Conservation (phyloP, 2,797 vertebrate species). For the Dallia pectoralis region DNA sequence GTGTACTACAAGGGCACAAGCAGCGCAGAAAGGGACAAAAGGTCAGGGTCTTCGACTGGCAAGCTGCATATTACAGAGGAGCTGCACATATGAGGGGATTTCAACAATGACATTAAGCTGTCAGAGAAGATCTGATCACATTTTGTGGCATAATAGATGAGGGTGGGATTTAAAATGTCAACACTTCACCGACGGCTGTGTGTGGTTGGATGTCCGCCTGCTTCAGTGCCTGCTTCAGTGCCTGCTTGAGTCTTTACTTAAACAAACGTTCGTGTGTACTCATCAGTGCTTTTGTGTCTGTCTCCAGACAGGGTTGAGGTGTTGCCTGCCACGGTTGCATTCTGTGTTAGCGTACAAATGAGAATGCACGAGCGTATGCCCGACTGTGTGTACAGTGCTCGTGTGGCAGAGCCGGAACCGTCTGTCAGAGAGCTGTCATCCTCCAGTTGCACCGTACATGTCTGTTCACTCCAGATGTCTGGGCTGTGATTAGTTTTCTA, state of each 20-base stretch:
- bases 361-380: too few species aligned
- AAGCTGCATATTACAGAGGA: background rate
- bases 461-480: constrained; percentile 24
- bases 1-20: constrained; percentile 5
- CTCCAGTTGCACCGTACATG: constrained; percentile 7
- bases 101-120: constrained; percentile 12
- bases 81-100: constrained; percentile 7
- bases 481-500: constrained; percentile 26
- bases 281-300: constrained; percentile 2
- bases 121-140: constrained; percentile 2
- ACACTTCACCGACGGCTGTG: background rate
- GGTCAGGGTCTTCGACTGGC: background rate
- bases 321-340: too few species aligned
- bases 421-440: constrained; percentile 25
- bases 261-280: background rate
- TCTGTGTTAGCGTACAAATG: too few species aligned
- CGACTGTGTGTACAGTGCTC: background rate
- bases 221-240: background rate
- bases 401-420: background rate
- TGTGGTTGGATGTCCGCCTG: constrained; percentile 4
- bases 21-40: background rate
- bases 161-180: constrained; percentile 4
- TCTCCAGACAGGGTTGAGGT: too few species aligned
- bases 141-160: background rate
- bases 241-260: constrained; percentile 3